A percentile compares a stretch with the other conserved stretches of the same genome.
Conservation (phyloP, 1,140 invertebrate genomes). For the Meloidogyne floridensis region DNA sequence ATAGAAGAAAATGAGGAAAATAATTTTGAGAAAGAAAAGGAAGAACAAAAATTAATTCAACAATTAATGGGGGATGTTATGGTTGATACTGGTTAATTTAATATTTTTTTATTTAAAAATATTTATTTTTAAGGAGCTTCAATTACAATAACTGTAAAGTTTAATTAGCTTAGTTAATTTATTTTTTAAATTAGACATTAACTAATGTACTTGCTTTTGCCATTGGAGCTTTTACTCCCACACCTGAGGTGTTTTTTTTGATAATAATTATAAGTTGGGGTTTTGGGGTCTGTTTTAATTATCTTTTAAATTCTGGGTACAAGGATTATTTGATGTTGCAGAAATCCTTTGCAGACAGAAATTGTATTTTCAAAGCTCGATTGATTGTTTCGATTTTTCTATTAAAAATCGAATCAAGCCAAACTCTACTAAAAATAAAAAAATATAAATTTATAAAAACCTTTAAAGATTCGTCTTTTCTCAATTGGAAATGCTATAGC, state of each 20-base stretch:
- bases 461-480: constrained; percentile 58
- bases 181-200: constrained; percentile 42
- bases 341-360: too few relatives aligned
- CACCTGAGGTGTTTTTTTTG: constrained; percentile 47
- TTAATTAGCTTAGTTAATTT: background rate
- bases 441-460: background rate
- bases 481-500: constrained; percentile 64
- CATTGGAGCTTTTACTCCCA: constrained; percentile 62
- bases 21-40: background rate
- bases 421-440: background rate
- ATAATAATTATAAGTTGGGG: background rate
- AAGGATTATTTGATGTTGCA: too few relatives aligned
- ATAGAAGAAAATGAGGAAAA: constrained; percentile 27
- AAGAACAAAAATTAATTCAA: constrained; percentile 33
- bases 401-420: too few relatives aligned
- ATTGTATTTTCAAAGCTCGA: too few relatives aligned
- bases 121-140: constrained; percentile 50
- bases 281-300: too few relatives aligned
- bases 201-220: constrained; percentile 62
- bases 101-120: too few relatives aligned
- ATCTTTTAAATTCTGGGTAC: too few relatives aligned
- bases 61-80: constrained; percentile 54
- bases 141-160: constrained; percentile 57
- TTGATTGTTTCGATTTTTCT: too few relatives aligned
- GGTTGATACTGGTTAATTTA: constrained; percentile 58